phyloP scores from a whole-genome alignment of 2,888 invertebrate species.

The Melinaea menophilus region DNA sequence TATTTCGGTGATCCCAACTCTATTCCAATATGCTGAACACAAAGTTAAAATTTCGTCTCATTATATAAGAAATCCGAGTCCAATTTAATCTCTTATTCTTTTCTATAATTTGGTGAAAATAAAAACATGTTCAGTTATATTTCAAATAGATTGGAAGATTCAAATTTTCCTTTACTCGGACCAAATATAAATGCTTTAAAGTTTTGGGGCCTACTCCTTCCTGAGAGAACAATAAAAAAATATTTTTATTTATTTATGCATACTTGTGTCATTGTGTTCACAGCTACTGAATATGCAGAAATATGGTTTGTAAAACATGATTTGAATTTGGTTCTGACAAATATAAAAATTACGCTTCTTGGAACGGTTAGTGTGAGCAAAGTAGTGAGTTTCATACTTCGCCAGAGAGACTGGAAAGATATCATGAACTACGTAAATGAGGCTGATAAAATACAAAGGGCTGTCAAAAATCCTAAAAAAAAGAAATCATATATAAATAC shows the following conservation, averaged over 20 bases:
- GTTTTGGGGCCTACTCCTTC: slow-evolving; percentile 66
- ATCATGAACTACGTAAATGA: slow-evolving; percentile 59
- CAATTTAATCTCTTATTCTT: not conserved
- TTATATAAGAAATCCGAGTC: too few species aligned
- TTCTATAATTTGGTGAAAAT: not conserved
- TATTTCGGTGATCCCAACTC: too few species aligned
- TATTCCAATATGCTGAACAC: too few species aligned
- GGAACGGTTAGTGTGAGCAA: slow-evolving; percentile 60
- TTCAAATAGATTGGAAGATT: slow-evolving; percentile 54
- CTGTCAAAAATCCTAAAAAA: slow-evolving; percentile 39
- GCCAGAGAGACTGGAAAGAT: slow-evolving; percentile 56
- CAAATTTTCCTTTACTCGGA: slow-evolving; percentile 55
- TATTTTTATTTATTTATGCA: slow-evolving; percentile 55
- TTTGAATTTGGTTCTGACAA: slow-evolving; percentile 55
- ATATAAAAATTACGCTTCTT: slow-evolving; percentile 63
- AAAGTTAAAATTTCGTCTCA: too few species aligned
- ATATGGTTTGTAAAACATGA: slow-evolving; percentile 62
- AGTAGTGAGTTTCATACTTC: slow-evolving; percentile 51
- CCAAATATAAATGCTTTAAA: slow-evolving; percentile 59
- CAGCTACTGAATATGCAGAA: slow-evolving; percentile 57
- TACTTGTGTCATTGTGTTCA: slow-evolving; percentile 52
- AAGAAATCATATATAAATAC: slow-evolving; percentile 40
- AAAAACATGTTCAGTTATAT: slow-evolving; percentile 42
- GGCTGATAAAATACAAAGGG: slow-evolving; percentile 51
- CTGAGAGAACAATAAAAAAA: slow-evolving; percentile 42